These are phyloP conservation scores for Hypomecis punctinalis DNA, from an alignment of 2,888 invertebrate genomes.

Conservation along the genomic window DNA sequence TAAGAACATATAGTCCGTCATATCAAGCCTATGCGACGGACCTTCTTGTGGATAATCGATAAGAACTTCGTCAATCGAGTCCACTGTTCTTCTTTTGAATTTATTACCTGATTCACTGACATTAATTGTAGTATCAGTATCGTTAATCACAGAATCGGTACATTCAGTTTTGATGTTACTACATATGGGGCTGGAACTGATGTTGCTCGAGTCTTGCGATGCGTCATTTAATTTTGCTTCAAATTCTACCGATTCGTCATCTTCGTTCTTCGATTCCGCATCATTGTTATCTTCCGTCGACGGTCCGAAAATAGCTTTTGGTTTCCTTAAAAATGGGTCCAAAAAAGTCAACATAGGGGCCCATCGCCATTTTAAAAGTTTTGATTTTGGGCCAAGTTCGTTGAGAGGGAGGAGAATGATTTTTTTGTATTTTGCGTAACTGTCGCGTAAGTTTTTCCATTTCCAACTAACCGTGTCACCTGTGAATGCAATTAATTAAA, in stretches of 20 bases:
- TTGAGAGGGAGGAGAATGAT: neutral
- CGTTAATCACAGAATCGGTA: neutral
- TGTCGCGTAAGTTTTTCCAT: constrained; percentile 22
- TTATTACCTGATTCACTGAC: neutral
- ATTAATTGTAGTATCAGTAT: neutral
- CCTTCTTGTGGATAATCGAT: constrained; percentile 3
- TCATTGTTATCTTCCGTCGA: no score
- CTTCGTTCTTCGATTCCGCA: neutral
- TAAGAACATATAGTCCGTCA: constrained; percentile 17
- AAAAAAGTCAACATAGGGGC: constrained; percentile 17
- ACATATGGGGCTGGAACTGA: neutral
- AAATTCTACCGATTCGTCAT: neutral
- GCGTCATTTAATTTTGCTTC: neutral
- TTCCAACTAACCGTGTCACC: constrained; percentile 16
- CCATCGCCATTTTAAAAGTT: constrained; percentile 18
- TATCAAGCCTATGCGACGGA: constrained; percentile 10
- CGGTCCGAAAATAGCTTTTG: neutral
- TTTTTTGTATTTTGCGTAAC: constrained; percentile 15
- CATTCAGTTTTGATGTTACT: neutral
- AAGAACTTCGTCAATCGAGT: neutral
- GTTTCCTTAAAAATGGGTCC: constrained; percentile 11
- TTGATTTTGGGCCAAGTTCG: neutral
- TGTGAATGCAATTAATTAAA: neutral
- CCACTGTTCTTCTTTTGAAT: neutral
- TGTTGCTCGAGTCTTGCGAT: neutral